A percentile compares a stretch with the other conserved stretches of the same genome.
These are phyloP conservation scores for Echinops telfairi DNA, from an alignment of 2,113 vertebrate species.

Conservation along the genomic window DNA sequence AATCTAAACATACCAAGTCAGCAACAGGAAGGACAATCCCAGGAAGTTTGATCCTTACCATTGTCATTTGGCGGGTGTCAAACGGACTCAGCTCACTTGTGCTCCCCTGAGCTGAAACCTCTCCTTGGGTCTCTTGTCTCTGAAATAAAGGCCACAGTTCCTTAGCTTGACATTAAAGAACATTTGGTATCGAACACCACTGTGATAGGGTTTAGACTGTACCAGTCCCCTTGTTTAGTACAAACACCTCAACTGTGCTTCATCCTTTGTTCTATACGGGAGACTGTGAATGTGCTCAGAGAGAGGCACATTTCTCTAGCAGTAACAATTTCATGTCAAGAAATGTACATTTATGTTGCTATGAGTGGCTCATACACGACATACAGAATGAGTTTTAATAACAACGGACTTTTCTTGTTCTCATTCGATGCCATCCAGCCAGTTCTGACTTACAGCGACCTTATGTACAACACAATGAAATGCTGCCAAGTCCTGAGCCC, in stretches of 20 bases:
- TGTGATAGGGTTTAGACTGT: background rate
- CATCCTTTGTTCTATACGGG: background rate
- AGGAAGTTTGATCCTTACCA: background rate
- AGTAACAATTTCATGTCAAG: background rate
- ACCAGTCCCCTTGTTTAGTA: background rate
- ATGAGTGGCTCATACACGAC: background rate
- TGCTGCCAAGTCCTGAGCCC: too few species aligned
- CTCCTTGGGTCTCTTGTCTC: background rate
- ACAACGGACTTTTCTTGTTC: too few species aligned
- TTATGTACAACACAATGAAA: too few species aligned
- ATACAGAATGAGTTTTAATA: background rate
- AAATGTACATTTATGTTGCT: background rate
- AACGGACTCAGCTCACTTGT: background rate
- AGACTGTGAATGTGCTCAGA: background rate
- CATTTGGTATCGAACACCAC: background rate
- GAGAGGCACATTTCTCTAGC: conserved; percentile 23
- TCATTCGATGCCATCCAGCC: too few species aligned
- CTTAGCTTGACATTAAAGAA: background rate
- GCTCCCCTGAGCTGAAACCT: background rate
- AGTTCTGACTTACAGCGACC: too few species aligned
- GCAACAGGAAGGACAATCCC: background rate
- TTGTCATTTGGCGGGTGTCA: background rate
- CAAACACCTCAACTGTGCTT: background rate
- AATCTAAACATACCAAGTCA: background rate
- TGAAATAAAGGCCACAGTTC: background rate